Evolutionary conservation across 1,140 invertebrate genomes (phyloP), one percentile per base, ranked within the genome.

Genomic region (Drosophila virilis): DNA sequence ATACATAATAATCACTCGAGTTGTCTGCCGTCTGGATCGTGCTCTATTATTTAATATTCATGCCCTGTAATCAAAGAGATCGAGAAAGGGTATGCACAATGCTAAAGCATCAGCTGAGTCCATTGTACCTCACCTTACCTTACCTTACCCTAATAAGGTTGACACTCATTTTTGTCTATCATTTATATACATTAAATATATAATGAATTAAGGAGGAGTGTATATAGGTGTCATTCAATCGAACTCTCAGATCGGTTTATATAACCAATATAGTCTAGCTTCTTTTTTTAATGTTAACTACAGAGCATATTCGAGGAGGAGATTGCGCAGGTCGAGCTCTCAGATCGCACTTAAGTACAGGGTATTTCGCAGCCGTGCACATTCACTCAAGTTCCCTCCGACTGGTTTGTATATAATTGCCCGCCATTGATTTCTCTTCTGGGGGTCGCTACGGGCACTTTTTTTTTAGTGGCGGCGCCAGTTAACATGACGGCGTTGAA

Each of bases 401-500:
- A 33, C 28, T 54, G 51, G 9, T 51, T 28, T 37, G 8, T 12
- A 46, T 10, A 15, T 46, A 59, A 59, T 37, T 59, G 57, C 9
- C 13, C 57, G 28, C 32, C 28, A 59, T 59, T 46, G 57, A 59
- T 59, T 59, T 59, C 57, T 46, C 43, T 46, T 59, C 28, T 43
- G 42, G 22, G 40, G 42, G 42, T 45, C 42, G 28, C 13, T 35
- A 2, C 1, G 28, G 28, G 32, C 15, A 50, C 37, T 60, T 52
- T 42, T 60, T 60, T 12, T 42, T 55, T n/a, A 66, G 17, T 58
- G 64, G 33, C 52, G 68, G 61, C 50, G 55, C 40, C 67, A 80
- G 71, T 88, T 88, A 83, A 46, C 83, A 75, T 45, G 13, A 15
- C 12, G 8, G 33, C 59, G 84, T 45, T 83, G 83, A 88, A 88